Evolutionary conservation across 2,797 vertebrate genomes (phyloP).

Genomic region (Centropyge bicolor): DNA sequence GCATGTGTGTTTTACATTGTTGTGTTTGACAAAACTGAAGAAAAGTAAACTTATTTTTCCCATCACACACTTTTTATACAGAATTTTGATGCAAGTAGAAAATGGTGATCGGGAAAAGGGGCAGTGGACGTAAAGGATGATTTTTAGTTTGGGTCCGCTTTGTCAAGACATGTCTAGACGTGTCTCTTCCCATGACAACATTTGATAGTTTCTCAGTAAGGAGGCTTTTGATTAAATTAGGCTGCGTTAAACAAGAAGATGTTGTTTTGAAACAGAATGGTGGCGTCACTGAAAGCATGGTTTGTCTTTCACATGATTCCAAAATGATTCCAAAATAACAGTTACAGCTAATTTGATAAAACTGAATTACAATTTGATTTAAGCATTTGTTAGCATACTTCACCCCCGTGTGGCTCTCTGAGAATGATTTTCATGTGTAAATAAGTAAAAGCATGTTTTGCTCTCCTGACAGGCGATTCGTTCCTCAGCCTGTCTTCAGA

Average conservation of each 20-base stretch:
- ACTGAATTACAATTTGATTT: not conserved
- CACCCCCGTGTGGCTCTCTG: not conserved
- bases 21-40: no score
- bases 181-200: not conserved
- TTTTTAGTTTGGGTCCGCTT: not conserved
- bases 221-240: not conserved
- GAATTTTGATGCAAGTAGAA: no score
- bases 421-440: not conserved
- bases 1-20: not conserved
- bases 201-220: not conserved
- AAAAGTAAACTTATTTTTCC: no score
- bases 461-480: slow-evolving; percentile 83
- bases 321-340: not conserved
- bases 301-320: not conserved
- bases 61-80: no score
- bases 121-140: not conserved
- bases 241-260: not conserved
- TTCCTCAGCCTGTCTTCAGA: slow-evolving; percentile 92
- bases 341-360: not conserved
- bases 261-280: not conserved
- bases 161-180: no score
- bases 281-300: not conserved
- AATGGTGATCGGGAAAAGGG: not conserved
- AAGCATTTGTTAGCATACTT: not conserved
- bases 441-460: not conserved